Percentiles rank a stretch among this genome's conserved stretches.
Evolutionary conservation across 2,888 invertebrate genomes (phyloP).

Genomic region (Tenthredo livida): DNA sequence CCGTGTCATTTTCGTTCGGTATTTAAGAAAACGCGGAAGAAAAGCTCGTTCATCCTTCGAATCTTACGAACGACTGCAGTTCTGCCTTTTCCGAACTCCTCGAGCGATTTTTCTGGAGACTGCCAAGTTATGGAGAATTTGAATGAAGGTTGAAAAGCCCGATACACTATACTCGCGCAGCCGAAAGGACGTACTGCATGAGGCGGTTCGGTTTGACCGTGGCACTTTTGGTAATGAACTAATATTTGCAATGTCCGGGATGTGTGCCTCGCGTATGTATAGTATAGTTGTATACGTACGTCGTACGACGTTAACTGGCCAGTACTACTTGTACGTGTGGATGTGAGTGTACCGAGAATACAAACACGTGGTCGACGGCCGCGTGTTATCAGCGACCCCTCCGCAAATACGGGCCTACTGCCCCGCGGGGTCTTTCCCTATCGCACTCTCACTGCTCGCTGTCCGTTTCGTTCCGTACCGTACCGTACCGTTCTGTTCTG

Average conservation of each 20-base stretch:
- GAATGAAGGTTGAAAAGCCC: neutral
- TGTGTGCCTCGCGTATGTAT: conserved; percentile 34
- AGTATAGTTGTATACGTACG: neutral
- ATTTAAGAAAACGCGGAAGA: neutral
- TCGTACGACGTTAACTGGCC: conserved; percentile 37
- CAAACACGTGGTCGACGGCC: conserved; percentile 57
- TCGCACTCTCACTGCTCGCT: conserved; percentile 12
- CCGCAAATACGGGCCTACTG: conserved; percentile 70
- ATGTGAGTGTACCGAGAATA: neutral
- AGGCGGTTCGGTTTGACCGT: conserved; percentile 60
- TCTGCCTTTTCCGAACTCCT: neutral
- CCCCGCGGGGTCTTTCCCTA: conserved; percentile 65
- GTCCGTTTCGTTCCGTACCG: neutral
- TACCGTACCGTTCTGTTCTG: neutral
- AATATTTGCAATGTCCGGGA: conserved; percentile 76
- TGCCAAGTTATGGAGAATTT: neutral
- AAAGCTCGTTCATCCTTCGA: neutral
- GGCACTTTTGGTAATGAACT: conserved; percentile 78
- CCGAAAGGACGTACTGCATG: neutral
- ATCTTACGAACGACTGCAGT: neutral
- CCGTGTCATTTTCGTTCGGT: too few species aligned
- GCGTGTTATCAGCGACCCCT: conserved; percentile 73
- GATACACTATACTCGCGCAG: conserved; percentile 22
- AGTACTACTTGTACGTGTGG: neutral
- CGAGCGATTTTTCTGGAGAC: neutral